Evolutionary conservation across 2,797 vertebrate genomes (phyloP), one percentile per base, ranked within the genome.

Genomic region (Cossypha niveicapilla): DNA sequence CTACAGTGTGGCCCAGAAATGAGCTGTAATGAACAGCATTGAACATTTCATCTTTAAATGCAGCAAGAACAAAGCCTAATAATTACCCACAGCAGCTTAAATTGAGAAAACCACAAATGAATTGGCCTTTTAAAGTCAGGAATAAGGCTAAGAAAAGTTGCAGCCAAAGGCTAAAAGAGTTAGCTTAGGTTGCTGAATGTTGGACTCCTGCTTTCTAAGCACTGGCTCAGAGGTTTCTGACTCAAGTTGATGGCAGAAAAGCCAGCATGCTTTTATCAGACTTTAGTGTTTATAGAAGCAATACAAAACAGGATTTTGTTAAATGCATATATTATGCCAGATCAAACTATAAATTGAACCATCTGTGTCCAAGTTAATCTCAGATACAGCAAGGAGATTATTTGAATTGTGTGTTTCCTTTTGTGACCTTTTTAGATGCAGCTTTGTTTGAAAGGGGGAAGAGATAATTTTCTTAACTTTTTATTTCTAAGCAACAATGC

Each of bases 311-410:
- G 97, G 96, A 98, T 98, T 98, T 97, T 97, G 94, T 96, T 96
- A 94, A 97, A 97, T 95, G 96, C 96, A 96, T 97, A 86, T 97
- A 97, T 97, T 97, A 97, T 2, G 35, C 96, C 94, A 98, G 96
- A 97, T 98, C 96, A 97, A 98, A 97, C 95, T 97, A 78, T 97
- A 98, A 98, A 95, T 96, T 97, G 97, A 98, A 98, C 97, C 98
- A 98, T 97, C 97, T 98, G 98, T 87, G 88, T 94, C 92, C 95
- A 96, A 95, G 89, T 94, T 97, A 97, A 97, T 98, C 96, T 97
- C 95, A 97, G 96, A 98, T 97, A 96, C 27, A 97, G 94, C 94
- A 95, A 88, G 73, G 65, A 97, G 96, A 97, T 97, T 97, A 97
- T 94, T 83, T 96, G 86, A 98, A 97, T 96, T 97, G 91, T 94